phyloP scores from a whole-genome alignment of 1,140 invertebrate species.

The Melipona quadrifasciata region DNA sequence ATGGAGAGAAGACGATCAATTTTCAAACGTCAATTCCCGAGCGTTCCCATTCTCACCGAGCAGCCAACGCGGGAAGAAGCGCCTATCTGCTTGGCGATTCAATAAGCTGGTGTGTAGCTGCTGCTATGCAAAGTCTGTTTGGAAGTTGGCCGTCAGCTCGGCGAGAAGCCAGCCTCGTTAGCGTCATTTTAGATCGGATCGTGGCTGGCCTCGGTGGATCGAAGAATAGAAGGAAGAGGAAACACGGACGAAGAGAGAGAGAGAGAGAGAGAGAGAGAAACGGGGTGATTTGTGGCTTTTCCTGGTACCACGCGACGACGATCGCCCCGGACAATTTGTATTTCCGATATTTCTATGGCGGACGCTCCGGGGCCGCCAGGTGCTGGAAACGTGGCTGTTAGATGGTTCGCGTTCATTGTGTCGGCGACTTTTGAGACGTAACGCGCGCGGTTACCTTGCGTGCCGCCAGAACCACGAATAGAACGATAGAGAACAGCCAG shows the following conservation, averaged over 20 bases:
- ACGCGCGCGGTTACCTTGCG: constrained; percentile 17
- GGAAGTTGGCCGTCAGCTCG: constrained; percentile 40
- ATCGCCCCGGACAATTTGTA: constrained; percentile 73
- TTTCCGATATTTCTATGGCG: constrained; percentile 68
- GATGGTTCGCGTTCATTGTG: constrained; percentile 58
- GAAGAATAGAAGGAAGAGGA: constrained; percentile 12
- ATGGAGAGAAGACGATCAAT: constrained; percentile 8
- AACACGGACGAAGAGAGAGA: background rate
- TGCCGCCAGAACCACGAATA: constrained; percentile 14
- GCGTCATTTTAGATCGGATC: constrained; percentile 72
- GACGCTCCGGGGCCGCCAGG: constrained; percentile 63
- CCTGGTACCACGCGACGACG: constrained; percentile 59
- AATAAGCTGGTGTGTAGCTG: background rate
- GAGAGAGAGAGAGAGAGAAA: constrained; percentile 10
- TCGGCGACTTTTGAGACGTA: constrained; percentile 52
- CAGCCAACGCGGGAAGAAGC: background rate
- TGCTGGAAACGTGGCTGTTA: constrained; percentile 58
- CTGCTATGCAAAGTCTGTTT: constrained; percentile 24
- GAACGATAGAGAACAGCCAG: background rate
- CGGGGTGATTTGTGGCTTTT: constrained; percentile 75
- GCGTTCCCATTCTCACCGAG: constrained; percentile 5
- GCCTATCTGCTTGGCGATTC: constrained; percentile 27
- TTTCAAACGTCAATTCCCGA: constrained; percentile 15
- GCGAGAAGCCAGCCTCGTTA: constrained; percentile 69
- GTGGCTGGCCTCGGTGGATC: constrained; percentile 16